Conservation (phyloP, 2,113 vertebrate genomes). For the Phrynosoma blainvillii region DNA sequence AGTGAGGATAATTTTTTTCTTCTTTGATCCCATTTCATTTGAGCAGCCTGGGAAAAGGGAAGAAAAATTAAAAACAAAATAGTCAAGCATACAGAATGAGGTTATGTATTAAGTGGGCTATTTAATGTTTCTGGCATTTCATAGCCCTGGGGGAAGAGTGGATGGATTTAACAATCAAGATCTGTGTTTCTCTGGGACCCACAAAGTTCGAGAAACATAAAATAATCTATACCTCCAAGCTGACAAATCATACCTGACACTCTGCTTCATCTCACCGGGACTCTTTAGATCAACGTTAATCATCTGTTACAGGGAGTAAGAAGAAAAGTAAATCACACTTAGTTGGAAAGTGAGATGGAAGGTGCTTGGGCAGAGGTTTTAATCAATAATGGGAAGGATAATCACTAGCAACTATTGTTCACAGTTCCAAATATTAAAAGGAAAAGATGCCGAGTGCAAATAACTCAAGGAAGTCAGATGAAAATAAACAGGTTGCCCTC, state of each 20-base stretch:
- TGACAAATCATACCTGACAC: slow-evolving; percentile 93
- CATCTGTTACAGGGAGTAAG: slow-evolving; percentile 84
- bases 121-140: slow-evolving; percentile 94
- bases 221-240: slow-evolving; percentile 94
- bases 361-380: slow-evolving; percentile 86
- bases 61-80: slow-evolving; percentile 89
- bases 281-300: slow-evolving; percentile 90
- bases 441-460: slow-evolving; percentile 66
- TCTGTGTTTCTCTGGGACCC: slow-evolving; percentile 84
- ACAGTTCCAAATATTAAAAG: slow-evolving; percentile 76
- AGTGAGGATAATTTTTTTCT: slow-evolving; percentile 89
- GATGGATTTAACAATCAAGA: slow-evolving; percentile 90
- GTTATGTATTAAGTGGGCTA: slow-evolving; percentile 96
- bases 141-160: slow-evolving; percentile 83
- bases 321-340: slow-evolving; percentile 85
- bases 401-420: slow-evolving; percentile 85
- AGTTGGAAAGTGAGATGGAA: slow-evolving; percentile 87
- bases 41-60: slow-evolving; percentile 87
- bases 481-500: slow-evolving; percentile 26
- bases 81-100: slow-evolving; percentile 91
- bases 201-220: slow-evolving; percentile 90
- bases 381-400: slow-evolving; percentile 86
- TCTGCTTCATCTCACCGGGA: slow-evolving; percentile 82
- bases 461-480: slow-evolving; percentile 37
- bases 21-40: slow-evolving; percentile 99